Evolutionary conservation across 2,113 vertebrate genomes (phyloP), one percentile per base, ranked within the genome.

Genomic region (Thymallus thymallus): DNA sequence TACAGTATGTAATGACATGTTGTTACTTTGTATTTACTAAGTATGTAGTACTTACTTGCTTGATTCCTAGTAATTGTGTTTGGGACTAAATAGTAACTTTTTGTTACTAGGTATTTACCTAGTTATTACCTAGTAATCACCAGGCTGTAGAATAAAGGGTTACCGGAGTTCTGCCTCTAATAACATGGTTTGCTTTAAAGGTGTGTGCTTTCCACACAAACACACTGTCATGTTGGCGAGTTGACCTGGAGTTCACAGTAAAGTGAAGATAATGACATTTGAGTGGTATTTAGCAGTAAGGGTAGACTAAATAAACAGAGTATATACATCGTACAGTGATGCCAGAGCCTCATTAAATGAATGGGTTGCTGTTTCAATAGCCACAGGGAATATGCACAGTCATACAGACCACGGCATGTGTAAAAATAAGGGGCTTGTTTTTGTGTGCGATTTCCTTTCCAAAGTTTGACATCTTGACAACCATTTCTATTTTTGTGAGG

Each of bases 331-430:
- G 70, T 12, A 72, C 20, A 35, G n/a, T 45, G 35, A 68, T 10
- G 58, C 62, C 45, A 68, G 41, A 5, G 30, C 29, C 41, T 76
- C 64, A 75, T 68, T 80, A 63, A 78, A 70, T 67, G 74, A 29
- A 65, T 65, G 55, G 73, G 76, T 51, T 68, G 72, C 3, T 70
- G 62, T 70, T 26, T 76, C 56, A 60, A 22, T 22, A 60, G 13
- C 51, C 51, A 55, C 51, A 18, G 51, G 61, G n/a, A 63, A 18
- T 7, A 30, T 26, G 26, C 61, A 29, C 24, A 24, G 13, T 2
- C 61, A 24, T 63, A 12, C 61, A 63, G n/a, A 18, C 48, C 16
- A 51, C 16, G 61, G 26, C 26, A 23, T 63, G 61, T 6, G 69
- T 29, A n/a, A 23, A 76, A 73, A 72, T 64, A 10, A 46, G 3